Conservation (phyloP, 2,113 vertebrate species). For the Vicugna pacos region DNA sequence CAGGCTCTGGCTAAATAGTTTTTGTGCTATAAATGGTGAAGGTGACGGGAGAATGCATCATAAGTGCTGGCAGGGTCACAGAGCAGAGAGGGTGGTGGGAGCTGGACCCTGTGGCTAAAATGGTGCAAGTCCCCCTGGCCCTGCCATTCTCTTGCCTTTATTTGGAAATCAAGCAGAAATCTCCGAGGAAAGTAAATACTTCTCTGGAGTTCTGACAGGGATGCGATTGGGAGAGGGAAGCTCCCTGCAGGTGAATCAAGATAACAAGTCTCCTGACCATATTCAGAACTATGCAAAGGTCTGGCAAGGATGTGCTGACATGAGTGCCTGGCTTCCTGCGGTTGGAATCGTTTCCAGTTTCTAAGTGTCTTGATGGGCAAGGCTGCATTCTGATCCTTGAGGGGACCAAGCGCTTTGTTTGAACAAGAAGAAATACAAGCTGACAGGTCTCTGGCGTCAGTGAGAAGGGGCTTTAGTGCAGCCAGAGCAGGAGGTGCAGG, state of each 20-base stretch:
- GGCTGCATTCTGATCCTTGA: not conserved
- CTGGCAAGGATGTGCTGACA: fast-evolving
- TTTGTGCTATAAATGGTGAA: conserved; percentile 87
- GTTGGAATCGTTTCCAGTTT: not conserved
- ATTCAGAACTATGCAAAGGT: not conserved
- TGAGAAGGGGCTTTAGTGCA: not conserved
- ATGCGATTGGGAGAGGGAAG: not conserved
- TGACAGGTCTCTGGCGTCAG: not conserved
- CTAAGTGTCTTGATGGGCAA: not conserved
- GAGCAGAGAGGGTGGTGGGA: conserved; percentile 74
- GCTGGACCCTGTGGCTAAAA: conserved; percentile 40
- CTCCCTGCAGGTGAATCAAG: not conserved
- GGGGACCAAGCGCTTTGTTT: not conserved
- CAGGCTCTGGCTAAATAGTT: conserved; percentile 90
- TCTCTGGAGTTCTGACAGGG: conserved; percentile 1
- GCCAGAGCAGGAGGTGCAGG: not conserved
- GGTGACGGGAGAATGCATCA: conserved; percentile 87
- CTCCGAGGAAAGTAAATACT: not conserved
- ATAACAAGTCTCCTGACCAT: fast-evolving
- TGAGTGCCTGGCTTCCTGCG: not conserved
- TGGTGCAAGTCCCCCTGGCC: not conserved
- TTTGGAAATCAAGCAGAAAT: conserved; percentile 30
- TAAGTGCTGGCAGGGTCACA: conserved; percentile 74
- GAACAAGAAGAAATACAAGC: not conserved
- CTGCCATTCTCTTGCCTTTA: not conserved